phyloP scores from a whole-genome alignment of 2,797 vertebrate species.

The Taeniopygia guttata region DNA sequence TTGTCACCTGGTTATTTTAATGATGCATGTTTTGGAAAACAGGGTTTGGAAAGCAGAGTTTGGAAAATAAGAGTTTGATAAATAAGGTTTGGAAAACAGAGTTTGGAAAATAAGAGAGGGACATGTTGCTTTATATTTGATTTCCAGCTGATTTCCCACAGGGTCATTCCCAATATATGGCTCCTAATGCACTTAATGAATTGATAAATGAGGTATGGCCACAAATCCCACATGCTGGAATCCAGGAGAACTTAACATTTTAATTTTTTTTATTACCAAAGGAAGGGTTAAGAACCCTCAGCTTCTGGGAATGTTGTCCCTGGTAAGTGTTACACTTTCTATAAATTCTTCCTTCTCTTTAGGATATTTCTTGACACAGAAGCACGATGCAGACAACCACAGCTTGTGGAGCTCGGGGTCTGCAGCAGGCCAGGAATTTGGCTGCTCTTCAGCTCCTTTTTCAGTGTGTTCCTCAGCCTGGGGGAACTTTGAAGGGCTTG shows the following conservation, averaged over 20 bases:
- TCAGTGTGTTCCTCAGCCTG: neutral
- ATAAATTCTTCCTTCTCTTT: neutral
- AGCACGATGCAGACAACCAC: neutral
- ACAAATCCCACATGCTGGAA: neutral
- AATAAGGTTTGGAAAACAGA: neutral
- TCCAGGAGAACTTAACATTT: neutral
- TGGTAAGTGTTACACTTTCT: neutral
- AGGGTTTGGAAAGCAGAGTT: neutral
- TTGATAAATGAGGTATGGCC: neutral
- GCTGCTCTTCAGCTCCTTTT: constrained; percentile 8
- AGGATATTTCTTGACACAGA: neutral
- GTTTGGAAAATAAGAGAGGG: neutral
- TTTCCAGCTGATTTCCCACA: neutral
- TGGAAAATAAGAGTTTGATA: neutral
- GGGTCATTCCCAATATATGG: neutral
- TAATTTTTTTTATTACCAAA: neutral
- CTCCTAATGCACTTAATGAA: neutral
- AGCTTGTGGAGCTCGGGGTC: neutral
- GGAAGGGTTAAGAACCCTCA: neutral
- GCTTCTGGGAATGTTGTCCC: neutral
- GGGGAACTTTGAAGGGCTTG: neutral
- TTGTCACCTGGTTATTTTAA: neutral
- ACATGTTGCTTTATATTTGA: neutral
- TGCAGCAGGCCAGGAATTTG: constrained; percentile 30
- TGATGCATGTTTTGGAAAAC: neutral